These are phyloP conservation scores for Stramonita haemastoma DNA, from an alignment of 2,888 invertebrate genomes.

Conservation along the genomic window DNA sequence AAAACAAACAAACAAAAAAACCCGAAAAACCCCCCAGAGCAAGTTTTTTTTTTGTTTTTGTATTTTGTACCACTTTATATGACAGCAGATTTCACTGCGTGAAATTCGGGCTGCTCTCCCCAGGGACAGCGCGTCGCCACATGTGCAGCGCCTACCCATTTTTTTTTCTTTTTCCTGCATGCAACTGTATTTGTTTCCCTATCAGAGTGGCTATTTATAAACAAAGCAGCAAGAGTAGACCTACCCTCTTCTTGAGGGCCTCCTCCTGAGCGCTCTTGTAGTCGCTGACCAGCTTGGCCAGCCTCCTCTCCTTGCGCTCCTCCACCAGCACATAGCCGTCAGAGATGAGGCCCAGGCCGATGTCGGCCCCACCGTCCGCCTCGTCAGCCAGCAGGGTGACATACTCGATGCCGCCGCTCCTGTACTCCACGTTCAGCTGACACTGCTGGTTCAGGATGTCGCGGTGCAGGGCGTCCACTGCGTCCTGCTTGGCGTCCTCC, in stretches of 20 bases:
- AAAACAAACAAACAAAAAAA: too few relatives aligned
- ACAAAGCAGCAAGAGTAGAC: too few relatives aligned
- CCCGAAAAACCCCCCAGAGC: too few relatives aligned
- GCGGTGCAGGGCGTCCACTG: conserved; percentile 83
- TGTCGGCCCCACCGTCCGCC: conserved; percentile 81
- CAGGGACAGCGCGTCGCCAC: too few relatives aligned
- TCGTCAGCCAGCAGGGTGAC: conserved; percentile 71
- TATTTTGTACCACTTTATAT: too few relatives aligned
- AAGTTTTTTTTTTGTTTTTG: too few relatives aligned
- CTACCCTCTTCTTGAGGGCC: conserved; percentile 86
- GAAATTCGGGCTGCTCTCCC: too few relatives aligned
- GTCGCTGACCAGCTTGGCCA: conserved; percentile 85
- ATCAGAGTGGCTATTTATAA: too few relatives aligned
- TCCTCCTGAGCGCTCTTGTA: conserved; percentile 91
- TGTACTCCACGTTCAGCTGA: conserved; percentile 90
- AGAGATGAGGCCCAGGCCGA: conserved; percentile 87
- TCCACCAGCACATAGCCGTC: conserved; percentile 93
- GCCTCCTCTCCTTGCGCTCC: conserved; percentile 86
- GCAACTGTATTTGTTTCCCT: too few relatives aligned
- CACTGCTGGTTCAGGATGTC: conserved; percentile 87
- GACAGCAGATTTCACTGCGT: too few relatives aligned
- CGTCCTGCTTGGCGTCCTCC: conserved; percentile 87
- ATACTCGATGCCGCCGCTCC: conserved; percentile 72
- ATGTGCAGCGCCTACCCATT: too few relatives aligned
- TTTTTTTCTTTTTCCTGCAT: too few relatives aligned